Conservation (phyloP, 2,113 vertebrate genomes). For the Chrysemys picta region DNA sequence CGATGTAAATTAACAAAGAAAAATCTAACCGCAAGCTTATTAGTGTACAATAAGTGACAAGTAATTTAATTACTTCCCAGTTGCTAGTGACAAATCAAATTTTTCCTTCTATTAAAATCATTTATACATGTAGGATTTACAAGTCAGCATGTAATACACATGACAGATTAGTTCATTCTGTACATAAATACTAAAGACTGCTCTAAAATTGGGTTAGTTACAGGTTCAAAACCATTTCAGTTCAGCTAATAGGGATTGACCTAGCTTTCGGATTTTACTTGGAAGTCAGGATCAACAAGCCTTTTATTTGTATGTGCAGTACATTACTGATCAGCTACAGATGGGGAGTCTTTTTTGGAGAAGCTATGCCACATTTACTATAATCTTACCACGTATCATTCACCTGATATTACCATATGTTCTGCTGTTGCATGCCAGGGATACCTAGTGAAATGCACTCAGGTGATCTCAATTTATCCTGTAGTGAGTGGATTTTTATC, state of each 20-base stretch:
- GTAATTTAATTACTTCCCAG: constrained; percentile 65
- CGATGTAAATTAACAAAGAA: constrained; percentile 57
- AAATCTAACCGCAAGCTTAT: constrained; percentile 65
- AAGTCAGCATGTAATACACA: background rate
- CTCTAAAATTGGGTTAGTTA: constrained; percentile 22
- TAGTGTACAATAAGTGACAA: constrained; percentile 61
- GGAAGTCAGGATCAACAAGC: background rate
- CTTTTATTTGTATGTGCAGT: background rate
- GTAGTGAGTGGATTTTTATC: accelerated
- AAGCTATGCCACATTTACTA: background rate
- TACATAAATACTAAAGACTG: background rate
- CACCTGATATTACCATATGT: constrained; percentile 36
- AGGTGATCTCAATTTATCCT: background rate
- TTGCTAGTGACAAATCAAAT: constrained; percentile 72
- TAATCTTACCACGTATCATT: background rate
- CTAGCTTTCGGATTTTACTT: background rate
- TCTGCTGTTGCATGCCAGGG: background rate
- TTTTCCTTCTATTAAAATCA: constrained; percentile 54
- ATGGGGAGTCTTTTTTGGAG: too few relatives aligned
- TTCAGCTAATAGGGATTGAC: background rate
- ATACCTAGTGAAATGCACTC: constrained; percentile 55
- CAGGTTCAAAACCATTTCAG: background rate
- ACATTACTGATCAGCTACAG: background rate
- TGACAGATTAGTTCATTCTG: constrained; percentile 8
- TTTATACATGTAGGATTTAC: constrained; percentile 44